Base-by-base conservation (phyloP, 2,888 invertebrate genomes). In the Mesopsocus fuscifrons region DNA sequence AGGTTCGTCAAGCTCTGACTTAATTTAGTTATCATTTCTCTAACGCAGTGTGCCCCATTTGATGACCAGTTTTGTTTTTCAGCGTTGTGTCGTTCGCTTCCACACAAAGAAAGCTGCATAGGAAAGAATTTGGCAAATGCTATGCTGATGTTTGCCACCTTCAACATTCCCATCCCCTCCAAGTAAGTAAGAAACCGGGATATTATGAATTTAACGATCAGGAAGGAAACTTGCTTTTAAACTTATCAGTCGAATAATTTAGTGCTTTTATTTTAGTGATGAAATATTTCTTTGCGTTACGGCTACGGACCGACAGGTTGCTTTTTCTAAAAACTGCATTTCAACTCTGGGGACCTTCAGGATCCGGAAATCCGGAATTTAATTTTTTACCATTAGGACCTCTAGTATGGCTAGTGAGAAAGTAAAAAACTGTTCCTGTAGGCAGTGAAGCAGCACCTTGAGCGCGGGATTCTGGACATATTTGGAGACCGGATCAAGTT, bases 401-500 rank as follows among this genome's bases (percentile, higher is more conserved):
- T n/a, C n/a, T n/a, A n/a, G n/a, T n/a, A 26, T 26, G 26, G 11
- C 6, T 26, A 9, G 26, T 26, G 11, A 11, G 26, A 6, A 9
- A 26, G 6, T 11, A 6, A 9, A 26, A 26, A 9, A 6, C 26
- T 26, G 26, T 26, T 26, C 11, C n/a, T n/a, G 6, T 11, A 26
- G 26, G 26, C 41, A n/a, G 43, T 48, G 1, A 47, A 42, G 33
- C 45, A 43, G 13, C 47, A 46, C 18, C 41, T 45, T 16, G 45
- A 47, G 18, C 49, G 50, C 22, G 46, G 47, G 41, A 59, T 64
- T 32, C 52, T 78, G 47, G 82, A 83, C 50, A 76, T 84, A 52
- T 71, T 70, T 49, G 78, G 75, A 41, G 83, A 84, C 54, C 71
- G 81, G 49, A 67, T 84, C 41, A 77, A 75, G 53, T 72, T 77